Percentiles rank a stretch among this genome's conserved stretches.
These are phyloP conservation scores for Epirrita christyi DNA, from an alignment of 2,888 invertebrate genomes.

Conservation along the genomic window DNA sequence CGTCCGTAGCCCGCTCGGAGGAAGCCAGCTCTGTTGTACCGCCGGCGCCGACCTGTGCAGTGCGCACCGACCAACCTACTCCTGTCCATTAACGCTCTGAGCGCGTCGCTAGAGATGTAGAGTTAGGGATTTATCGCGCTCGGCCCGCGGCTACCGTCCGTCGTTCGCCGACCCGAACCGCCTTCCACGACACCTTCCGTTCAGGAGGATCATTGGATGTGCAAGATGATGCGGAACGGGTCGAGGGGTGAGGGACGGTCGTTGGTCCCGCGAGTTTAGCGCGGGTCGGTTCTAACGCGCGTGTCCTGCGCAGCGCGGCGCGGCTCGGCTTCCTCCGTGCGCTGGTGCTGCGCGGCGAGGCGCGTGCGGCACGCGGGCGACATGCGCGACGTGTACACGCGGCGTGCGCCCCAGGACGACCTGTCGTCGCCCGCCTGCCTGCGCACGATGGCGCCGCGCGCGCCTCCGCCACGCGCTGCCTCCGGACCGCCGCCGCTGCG, in stretches of 20 bases:
- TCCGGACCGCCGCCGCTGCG: constrained; percentile 54
- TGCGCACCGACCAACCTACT: not conserved
- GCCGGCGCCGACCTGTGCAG: constrained; percentile 4
- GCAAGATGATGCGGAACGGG: too few species aligned
- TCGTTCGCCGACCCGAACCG: too few species aligned
- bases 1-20: constrained; percentile 44
- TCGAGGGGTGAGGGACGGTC: too few species aligned
- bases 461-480: constrained; percentile 48
- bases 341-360: constrained; percentile 48
- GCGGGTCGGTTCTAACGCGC: constrained; percentile 41
- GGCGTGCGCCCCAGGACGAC: constrained; percentile 58
- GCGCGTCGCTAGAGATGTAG: not conserved
- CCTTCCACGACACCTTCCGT: too few species aligned
- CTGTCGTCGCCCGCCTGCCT: constrained; percentile 79
- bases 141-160: too few species aligned
- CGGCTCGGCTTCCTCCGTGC: constrained; percentile 54
- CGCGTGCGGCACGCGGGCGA: constrained; percentile 51
- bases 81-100: too few species aligned
- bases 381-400: constrained; percentile 86
- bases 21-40: constrained; percentile 44
- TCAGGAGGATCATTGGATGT: too few species aligned
- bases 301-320: constrained; percentile 56
- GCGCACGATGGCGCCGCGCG: constrained; percentile 52
- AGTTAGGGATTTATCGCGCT: not conserved
- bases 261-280: not conserved